Percentiles rank a stretch among this genome's conserved stretches.
phyloP scores from a whole-genome alignment of 2,797 vertebrate genomes.

The Halcyon leucocephala region DNA sequence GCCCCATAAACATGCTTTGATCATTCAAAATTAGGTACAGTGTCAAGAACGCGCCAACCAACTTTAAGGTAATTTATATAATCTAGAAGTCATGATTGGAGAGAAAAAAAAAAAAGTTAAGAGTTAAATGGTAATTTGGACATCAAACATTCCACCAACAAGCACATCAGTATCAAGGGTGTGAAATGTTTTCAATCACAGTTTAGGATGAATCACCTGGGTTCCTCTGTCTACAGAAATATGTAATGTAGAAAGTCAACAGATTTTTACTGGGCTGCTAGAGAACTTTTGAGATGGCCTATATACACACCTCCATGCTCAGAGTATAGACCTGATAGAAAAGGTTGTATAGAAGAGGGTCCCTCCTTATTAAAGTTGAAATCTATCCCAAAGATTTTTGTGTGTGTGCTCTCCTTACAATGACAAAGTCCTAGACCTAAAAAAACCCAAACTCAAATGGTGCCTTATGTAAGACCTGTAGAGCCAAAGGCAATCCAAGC shows the following conservation, averaged over 20 bases:
- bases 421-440: not conserved
- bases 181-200: not conserved
- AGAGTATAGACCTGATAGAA: not conserved
- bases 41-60: not conserved
- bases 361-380: not conserved
- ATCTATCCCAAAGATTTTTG: not conserved
- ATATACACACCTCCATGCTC: not conserved
- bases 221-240: not conserved
- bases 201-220: not conserved
- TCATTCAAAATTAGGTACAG: not conserved
- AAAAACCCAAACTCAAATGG: not conserved
- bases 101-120: not conserved
- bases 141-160: not conserved
- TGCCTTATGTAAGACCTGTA: not conserved
- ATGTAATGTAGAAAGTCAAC: not conserved
- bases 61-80: not conserved
- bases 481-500: not conserved
- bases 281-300: not conserved
- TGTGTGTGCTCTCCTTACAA: not conserved
- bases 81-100: not conserved
- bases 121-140: not conserved
- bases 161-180: not conserved
- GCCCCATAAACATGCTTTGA: not conserved
- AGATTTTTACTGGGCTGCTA: not conserved
- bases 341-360: accelerated